These are phyloP conservation scores for Mola mola DNA, from an alignment of 2,113 vertebrate species.

Conservation along the genomic window DNA sequence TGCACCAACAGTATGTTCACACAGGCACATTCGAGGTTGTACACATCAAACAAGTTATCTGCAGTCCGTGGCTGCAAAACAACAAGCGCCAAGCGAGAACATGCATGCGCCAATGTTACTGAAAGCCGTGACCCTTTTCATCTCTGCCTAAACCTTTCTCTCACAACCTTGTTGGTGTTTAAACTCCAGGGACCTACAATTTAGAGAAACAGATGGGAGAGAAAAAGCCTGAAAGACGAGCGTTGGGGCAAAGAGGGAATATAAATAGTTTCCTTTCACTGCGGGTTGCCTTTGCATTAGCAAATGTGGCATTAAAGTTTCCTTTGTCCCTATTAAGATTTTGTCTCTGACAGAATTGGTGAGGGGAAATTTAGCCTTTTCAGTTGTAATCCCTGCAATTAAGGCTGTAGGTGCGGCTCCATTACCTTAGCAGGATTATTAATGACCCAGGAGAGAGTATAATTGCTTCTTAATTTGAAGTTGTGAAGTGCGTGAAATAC, in stretches of 20 bases:
- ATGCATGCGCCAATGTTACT: slow-evolving; percentile 21
- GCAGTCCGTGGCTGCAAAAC: too few relatives aligned
- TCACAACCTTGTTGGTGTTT: neutral
- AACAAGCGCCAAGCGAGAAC: slow-evolving; percentile 13
- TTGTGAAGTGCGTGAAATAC: slow-evolving; percentile 70
- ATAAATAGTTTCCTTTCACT: slow-evolving; percentile 40
- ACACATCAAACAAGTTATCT: too few relatives aligned
- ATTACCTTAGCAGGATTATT: slow-evolving; percentile 70
- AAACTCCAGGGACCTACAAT: neutral
- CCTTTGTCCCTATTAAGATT: slow-evolving; percentile 56
- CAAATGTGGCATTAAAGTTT: slow-evolving; percentile 57
- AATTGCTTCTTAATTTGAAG: slow-evolving; percentile 77
- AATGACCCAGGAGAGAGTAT: slow-evolving; percentile 73
- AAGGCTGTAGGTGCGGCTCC: slow-evolving; percentile 67
- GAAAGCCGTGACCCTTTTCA: too few relatives aligned
- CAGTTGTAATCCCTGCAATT: slow-evolving; percentile 74
- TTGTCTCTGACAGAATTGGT: slow-evolving; percentile 49
- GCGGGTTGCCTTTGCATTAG: slow-evolving; percentile 27
- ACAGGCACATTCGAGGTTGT: too few relatives aligned
- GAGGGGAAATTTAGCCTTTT: slow-evolving; percentile 56
- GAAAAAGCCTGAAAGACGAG: slow-evolving; percentile 18
- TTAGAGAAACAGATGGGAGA: neutral
- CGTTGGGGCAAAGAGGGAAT: slow-evolving; percentile 16
- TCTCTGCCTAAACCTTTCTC: too few relatives aligned
- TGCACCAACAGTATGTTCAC: too few relatives aligned